Evolutionary conservation across 1,140 invertebrate genomes (phyloP).

Genomic region (Idris sp.): DNA sequence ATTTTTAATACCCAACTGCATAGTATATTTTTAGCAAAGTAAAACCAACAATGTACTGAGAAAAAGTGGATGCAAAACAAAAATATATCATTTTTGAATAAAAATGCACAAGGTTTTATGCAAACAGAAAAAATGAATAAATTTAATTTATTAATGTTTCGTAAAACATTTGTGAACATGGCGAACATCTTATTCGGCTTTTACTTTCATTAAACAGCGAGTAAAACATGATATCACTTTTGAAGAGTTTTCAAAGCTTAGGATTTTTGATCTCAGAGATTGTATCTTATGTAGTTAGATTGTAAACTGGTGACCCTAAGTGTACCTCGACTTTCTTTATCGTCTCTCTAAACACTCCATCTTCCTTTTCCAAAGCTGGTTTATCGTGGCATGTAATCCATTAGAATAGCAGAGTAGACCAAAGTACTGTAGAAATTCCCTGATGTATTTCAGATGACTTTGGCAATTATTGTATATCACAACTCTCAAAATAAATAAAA

Average conservation of each 20-base stretch:
- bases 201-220: conserved; percentile 35
- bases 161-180: too few relatives aligned
- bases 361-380: conserved; percentile 62
- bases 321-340: conserved; percentile 61
- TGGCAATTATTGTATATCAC: conserved; percentile 55
- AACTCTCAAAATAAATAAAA: conserved; percentile 43
- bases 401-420: conserved; percentile 61
- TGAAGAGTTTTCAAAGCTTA: conserved; percentile 36
- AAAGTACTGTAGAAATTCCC: conserved; percentile 54
- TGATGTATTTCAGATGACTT: conserved; percentile 61
- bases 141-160: too few relatives aligned
- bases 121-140: too few relatives aligned
- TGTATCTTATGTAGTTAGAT: conserved; percentile 58
- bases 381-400: conserved; percentile 64
- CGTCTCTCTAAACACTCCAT: conserved; percentile 61
- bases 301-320: conserved; percentile 55
- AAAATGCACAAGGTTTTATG: too few relatives aligned
- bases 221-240: conserved; percentile 68
- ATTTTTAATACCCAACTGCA: too few relatives aligned
- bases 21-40: too few relatives aligned
- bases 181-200: not conserved
- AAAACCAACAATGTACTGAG: too few relatives aligned
- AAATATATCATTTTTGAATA: too few relatives aligned
- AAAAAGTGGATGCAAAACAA: too few relatives aligned
- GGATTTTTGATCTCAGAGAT: conserved; percentile 60